Evolutionary conservation across 2,888 invertebrate genomes (phyloP).

Genomic region (Tubulanus polymorphus): DNA sequence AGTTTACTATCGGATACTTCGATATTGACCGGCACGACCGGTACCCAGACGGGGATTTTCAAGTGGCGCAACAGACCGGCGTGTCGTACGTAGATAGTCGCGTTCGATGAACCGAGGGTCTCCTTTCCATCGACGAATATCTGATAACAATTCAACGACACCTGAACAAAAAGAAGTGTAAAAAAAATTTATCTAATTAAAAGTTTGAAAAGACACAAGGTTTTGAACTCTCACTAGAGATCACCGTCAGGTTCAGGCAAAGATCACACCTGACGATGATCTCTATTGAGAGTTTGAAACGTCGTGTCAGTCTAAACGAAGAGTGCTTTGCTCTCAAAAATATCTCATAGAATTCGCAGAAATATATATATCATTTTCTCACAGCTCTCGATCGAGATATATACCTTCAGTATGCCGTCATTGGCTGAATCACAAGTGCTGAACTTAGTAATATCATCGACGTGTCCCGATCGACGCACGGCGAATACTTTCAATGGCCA

Average conservation of each 20-base stretch:
- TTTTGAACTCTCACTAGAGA: no score
- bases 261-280: no score
- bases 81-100: slow-evolving; percentile 75
- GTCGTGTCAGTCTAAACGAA: no score
- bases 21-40: slow-evolving; percentile 87
- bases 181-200: neutral
- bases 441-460: slow-evolving; percentile 90
- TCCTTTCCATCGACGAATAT: slow-evolving; percentile 96
- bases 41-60: slow-evolving; percentile 93
- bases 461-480: slow-evolving; percentile 85
- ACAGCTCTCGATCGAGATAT: neutral
- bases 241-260: neutral
- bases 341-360: neutral
- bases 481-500: slow-evolving; percentile 94
- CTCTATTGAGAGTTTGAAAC: no score
- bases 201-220: neutral
- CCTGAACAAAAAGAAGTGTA: slow-evolving; percentile 59
- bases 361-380: neutral
- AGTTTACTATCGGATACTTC: slow-evolving; percentile 82
- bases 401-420: slow-evolving; percentile 91
- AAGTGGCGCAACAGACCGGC: slow-evolving; percentile 75
- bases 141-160: slow-evolving; percentile 91
- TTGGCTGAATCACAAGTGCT: slow-evolving; percentile 93
- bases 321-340: no score
- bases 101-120: slow-evolving; percentile 88